Evolutionary conservation across 2,888 invertebrate genomes (phyloP).

Genomic region (Chloromyia formosa): DNA sequence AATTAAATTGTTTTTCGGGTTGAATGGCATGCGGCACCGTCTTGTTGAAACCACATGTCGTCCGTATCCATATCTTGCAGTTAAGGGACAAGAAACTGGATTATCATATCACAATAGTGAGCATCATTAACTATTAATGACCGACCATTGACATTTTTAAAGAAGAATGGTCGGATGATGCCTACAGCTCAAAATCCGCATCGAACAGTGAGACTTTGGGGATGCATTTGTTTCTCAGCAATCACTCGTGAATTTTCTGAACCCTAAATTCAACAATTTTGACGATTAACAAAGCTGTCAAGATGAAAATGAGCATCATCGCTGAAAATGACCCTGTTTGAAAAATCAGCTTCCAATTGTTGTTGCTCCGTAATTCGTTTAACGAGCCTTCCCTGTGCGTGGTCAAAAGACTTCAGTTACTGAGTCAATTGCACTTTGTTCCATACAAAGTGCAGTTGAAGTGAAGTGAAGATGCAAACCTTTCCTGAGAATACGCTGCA

Average conservation of each 20-base stretch:
- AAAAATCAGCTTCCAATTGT: slow-evolving; percentile 3
- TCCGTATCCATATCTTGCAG: neutral
- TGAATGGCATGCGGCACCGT: slow-evolving; percentile 8
- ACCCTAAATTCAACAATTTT: slow-evolving; percentile 35
- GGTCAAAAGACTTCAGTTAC: slow-evolving; percentile 29
- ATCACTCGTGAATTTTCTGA: slow-evolving; percentile 33
- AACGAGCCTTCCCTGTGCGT: slow-evolving; percentile 38
- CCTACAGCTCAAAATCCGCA: slow-evolving; percentile 36
- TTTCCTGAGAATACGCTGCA: slow-evolving; percentile 35
- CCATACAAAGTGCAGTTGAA: neutral
- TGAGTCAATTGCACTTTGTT: neutral
- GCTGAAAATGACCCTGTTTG: neutral
- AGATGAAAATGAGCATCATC: slow-evolving; percentile 32
- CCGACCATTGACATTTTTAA: slow-evolving; percentile 1
- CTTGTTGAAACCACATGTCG: slow-evolving; percentile 13
- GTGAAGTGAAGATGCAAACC: slow-evolving; percentile 21
- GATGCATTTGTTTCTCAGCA: slow-evolving; percentile 40
- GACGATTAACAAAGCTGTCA: slow-evolving; percentile 29
- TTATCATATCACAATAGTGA: neutral
- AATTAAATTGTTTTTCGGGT: slow-evolving; percentile 4
- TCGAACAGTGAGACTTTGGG: slow-evolving; percentile 25
- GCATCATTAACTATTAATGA: slow-evolving; percentile 5
- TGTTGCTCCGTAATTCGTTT: slow-evolving; percentile 43
- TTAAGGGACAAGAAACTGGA: neutral
- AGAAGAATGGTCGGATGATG: slow-evolving; percentile 21